Evolutionary conservation across 53 echinoderm and acorn worm species (phyloP).

Genomic region (Echinarachnius parma): DNA sequence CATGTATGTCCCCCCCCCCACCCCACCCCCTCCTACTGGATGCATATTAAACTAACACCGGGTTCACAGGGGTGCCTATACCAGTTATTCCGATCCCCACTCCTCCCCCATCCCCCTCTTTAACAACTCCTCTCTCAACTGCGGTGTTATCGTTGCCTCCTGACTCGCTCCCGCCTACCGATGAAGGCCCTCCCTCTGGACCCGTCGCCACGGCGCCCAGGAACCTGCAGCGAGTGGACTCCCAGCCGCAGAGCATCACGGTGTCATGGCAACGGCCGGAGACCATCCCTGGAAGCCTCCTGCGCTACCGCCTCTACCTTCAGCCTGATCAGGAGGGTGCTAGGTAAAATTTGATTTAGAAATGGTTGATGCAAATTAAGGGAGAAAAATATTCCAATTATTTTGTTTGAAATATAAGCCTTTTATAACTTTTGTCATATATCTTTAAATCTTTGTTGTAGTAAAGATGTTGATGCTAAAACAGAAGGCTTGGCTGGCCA

Average conservation of each 20-base stretch:
- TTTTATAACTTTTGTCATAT: background rate
- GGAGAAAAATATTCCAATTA: background rate
- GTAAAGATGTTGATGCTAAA: too few relatives aligned
- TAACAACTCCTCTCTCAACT: background rate
- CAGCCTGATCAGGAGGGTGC: conserved; percentile 29
- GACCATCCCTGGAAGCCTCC: conserved; percentile 38
- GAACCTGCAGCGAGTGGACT: conserved; percentile 27
- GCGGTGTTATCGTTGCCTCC: conserved; percentile 18
- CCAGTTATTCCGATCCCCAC: too few relatives aligned
- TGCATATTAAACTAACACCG: too few relatives aligned
- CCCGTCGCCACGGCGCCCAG: conserved; percentile 61
- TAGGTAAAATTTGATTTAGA: too few relatives aligned
- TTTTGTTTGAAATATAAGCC: background rate
- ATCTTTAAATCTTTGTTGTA: too few relatives aligned
- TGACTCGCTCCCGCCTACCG: conserved; percentile 17
- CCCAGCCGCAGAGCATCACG: conserved; percentile 47
- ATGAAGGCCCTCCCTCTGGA: conserved; percentile 35
- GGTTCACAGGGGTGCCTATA: too few relatives aligned
- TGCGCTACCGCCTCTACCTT: conserved; percentile 51
- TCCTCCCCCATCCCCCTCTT: too few relatives aligned
- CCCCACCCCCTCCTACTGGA: too few relatives aligned
- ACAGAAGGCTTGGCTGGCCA: too few relatives aligned
- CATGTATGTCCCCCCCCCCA: background rate
- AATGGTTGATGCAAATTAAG: background rate
- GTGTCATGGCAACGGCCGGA: conserved; percentile 55